phyloP scores from a whole-genome alignment of 2,797 vertebrate genomes.

The Gymnoscopelus microlampas region DNA sequence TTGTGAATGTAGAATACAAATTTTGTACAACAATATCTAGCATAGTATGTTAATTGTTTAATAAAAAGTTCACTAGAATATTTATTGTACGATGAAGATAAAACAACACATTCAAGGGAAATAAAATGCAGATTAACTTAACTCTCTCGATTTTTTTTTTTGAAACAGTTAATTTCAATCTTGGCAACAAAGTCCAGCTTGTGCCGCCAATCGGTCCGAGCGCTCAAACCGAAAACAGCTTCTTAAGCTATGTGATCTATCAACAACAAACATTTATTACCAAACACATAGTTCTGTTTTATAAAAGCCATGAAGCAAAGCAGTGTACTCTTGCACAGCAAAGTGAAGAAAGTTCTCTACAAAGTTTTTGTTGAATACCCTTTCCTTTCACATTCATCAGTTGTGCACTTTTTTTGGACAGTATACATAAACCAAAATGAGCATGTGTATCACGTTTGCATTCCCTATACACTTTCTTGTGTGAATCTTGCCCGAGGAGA shows the following conservation, averaged over 20 bases:
- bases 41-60: slow-evolving; percentile 96
- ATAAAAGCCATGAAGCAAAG: slow-evolving; percentile 99
- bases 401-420: slow-evolving; percentile 81
- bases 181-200: slow-evolving; percentile 99
- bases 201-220: slow-evolving; percentile 97
- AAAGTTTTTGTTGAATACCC: slow-evolving; percentile 85
- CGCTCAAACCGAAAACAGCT: slow-evolving; percentile 94
- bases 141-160: slow-evolving; percentile 82
- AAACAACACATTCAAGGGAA: slow-evolving; percentile 98
- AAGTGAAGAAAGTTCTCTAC: slow-evolving; percentile 92
- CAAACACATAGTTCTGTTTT: slow-evolving; percentile 97
- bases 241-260: slow-evolving; percentile 90
- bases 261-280: slow-evolving; percentile 96
- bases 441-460: slow-evolving; percentile 80
- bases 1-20: slow-evolving; percentile 98
- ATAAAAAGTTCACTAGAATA: slow-evolving; percentile 99
- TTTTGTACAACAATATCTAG: slow-evolving; percentile 99
- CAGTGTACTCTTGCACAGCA: slow-evolving; percentile 96
- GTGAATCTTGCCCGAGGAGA: slow-evolving; percentile 70
- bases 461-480: slow-evolving; percentile 89
- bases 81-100: slow-evolving; percentile 98
- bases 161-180: slow-evolving; percentile 93
- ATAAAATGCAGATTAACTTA: slow-evolving; percentile 92
- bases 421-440: slow-evolving; percentile 80
- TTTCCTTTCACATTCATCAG: slow-evolving; percentile 94